Conservation (phyloP, 2,888 invertebrate genomes). For the Andricus curvator region DNA sequence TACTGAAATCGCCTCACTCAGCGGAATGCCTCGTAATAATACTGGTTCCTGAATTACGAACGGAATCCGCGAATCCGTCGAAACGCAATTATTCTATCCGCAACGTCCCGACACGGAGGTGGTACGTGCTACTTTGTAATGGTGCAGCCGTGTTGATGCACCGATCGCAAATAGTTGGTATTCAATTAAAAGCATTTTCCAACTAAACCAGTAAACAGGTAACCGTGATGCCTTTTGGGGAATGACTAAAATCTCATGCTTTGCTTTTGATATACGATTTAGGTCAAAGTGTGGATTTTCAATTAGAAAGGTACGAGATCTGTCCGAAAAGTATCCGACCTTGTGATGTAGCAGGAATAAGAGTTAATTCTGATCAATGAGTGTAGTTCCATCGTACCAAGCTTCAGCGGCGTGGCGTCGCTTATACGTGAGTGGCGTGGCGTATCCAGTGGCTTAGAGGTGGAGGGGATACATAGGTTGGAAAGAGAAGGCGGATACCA, state of each 20-base stretch:
- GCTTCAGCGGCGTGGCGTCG: too few relatives aligned
- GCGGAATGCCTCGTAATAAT: conserved; percentile 37
- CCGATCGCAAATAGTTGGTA: conserved; percentile 32
- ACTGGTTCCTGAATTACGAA: conserved; percentile 32
- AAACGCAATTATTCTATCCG: conserved; percentile 38
- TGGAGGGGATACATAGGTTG: too few relatives aligned
- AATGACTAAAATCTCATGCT: neutral
- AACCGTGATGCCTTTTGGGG: neutral
- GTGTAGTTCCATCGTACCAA: too few relatives aligned
- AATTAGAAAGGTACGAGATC: neutral
- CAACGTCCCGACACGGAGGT: conserved; percentile 25
- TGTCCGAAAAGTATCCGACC: too few relatives aligned
- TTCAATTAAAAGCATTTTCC: conserved; percentile 36
- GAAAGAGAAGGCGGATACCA: too few relatives aligned
- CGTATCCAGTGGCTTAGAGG: too few relatives aligned
- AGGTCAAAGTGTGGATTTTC: neutral
- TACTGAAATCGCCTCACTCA: conserved; percentile 38
- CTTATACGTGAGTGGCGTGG: too few relatives aligned
- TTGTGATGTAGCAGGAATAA: too few relatives aligned
- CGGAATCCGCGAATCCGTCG: conserved; percentile 39
- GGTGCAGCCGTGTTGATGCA: neutral
- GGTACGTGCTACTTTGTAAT: conserved; percentile 13
- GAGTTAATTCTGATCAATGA: too few relatives aligned
- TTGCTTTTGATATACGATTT: neutral
- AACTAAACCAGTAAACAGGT: conserved; percentile 3